phyloP scores from a whole-genome alignment of 2,113 vertebrate species.

The Propithecus coquereli region DNA sequence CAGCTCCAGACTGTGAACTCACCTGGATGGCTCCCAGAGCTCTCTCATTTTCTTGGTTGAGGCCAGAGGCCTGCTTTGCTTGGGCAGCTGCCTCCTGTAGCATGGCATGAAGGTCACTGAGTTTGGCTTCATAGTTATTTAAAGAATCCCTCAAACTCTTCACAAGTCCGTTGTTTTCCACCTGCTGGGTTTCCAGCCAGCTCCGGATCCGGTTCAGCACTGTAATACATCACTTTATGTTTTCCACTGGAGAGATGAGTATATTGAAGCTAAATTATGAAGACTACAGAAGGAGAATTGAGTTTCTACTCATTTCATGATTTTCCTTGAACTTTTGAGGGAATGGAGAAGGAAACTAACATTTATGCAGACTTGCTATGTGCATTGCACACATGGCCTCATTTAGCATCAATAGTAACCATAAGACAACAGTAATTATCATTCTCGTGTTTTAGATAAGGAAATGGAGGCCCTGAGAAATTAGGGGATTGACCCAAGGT shows the following conservation, averaged over 20 bases:
- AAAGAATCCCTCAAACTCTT: constrained; percentile 83
- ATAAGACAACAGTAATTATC: not conserved
- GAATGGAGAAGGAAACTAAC: not conserved
- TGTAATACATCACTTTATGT: constrained; percentile 72
- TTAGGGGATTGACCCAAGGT: not conserved
- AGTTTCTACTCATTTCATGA: not conserved
- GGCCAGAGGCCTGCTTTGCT: constrained; percentile 85
- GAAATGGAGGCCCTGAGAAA: not conserved
- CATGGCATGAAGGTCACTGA: constrained; percentile 85
- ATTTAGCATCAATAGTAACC: not conserved
- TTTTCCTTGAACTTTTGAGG: not conserved
- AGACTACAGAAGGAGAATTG: not conserved
- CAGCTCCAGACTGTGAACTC: constrained; percentile 18
- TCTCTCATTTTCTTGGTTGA: constrained; percentile 87
- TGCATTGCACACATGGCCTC: not conserved
- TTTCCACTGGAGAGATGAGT: not conserved
- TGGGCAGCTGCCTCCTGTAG: constrained; percentile 82
- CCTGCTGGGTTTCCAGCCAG: constrained; percentile 83
- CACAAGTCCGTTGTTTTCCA: constrained; percentile 83
- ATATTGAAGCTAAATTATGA: not conserved
- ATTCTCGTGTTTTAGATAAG: not conserved
- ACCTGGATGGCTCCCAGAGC: constrained; percentile 88
- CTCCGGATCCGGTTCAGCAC: constrained; percentile 87
- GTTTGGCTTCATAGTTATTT: constrained; percentile 86
- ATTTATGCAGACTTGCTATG: not conserved